A percentile compares a stretch with the other conserved stretches of the same genome.
Conservation (phyloP, 2,113 vertebrate species). For the Hydropotes inermis region DNA sequence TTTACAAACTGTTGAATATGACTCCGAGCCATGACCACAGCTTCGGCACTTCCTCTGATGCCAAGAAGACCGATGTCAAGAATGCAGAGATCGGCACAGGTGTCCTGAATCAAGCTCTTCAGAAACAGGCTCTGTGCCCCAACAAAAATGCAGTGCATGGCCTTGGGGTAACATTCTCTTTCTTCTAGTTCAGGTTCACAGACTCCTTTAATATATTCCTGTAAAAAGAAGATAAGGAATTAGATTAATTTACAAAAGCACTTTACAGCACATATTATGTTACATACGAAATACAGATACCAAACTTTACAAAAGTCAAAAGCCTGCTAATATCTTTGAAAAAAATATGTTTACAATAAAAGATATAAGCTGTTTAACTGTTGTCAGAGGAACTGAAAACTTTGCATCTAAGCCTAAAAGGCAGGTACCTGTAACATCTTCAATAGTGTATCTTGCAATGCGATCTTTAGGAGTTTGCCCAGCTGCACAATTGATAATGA, state of each 20-base stretch:
- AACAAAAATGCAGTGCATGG: conserved; percentile 98
- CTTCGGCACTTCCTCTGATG: conserved; percentile 89
- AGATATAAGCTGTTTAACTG: not conserved
- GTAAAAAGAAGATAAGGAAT: conserved; percentile 45
- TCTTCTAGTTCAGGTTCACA: conserved; percentile 95
- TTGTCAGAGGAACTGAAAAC: not conserved
- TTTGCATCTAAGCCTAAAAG: not conserved
- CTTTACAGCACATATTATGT: not conserved
- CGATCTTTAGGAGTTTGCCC: not conserved
- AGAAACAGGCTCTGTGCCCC: conserved; percentile 92
- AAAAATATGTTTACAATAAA: not conserved
- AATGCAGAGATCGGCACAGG: conserved; percentile 91
- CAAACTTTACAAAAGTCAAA: not conserved
- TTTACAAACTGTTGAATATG: conserved; percentile 94
- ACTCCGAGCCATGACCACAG: conserved; percentile 96
- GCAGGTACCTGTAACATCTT: not conserved
- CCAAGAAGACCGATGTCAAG: conserved; percentile 88
- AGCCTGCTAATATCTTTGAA: not conserved
- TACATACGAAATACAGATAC: not conserved
- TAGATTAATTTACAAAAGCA: not conserved
- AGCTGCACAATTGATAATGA: not conserved
- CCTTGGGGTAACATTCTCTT: conserved; percentile 92
- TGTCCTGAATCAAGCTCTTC: conserved; percentile 91
- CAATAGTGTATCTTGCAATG: not conserved
- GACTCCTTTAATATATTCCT: conserved; percentile 96